Base-by-base conservation (phyloP, 2,888 invertebrate species). In the Ormyrus rosae region DNA sequence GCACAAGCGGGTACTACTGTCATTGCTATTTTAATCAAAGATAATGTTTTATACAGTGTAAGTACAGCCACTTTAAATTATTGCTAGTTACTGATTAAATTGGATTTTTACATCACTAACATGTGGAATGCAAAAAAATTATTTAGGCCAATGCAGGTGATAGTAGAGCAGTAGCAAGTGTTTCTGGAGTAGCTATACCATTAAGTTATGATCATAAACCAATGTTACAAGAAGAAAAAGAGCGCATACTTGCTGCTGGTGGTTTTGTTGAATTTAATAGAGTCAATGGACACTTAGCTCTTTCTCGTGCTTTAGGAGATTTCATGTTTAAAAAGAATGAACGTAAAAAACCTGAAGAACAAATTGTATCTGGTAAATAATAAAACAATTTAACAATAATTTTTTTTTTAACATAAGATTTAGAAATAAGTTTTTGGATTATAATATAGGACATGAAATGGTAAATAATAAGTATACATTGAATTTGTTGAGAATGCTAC, bases 181-280 rank as follows among this genome's bases (percentile, higher is more conserved):
- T 98, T 0, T 93, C 94, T 83, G 99, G 99, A 48, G 92, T 92
- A 87, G 92, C 94, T 67, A 91, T 96, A 9, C 87, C 88, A 2
- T 89, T 95, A 53, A 98, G 98, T 8, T 93, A 94, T 86, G 99
- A 99, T 91, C 99, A 99, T 91, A 99, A 99, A 91, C 99, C 99
- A 3, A 96, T 95, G 88, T 96, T 98, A 88, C 95, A 96, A 83
- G 93, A 93, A 61, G 99, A 99, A 91, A 93, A 95, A 19, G 94
- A 95, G 81, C 93, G 99, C 85, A 99, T 99, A 85, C 94, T 93
- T 55, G 96, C 97, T 0, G 99, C 98, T 55, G 99, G 99, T 5
- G 99, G 99, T 70, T 99, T 96, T 96, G 99, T 99, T 1, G 98
- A 99, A 90, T 95, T 96, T 86, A 98, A 98, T 92, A 93, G 99